phyloP scores from a whole-genome alignment of 2,797 vertebrate genomes.

The Chiloscyllium punctatum region DNA sequence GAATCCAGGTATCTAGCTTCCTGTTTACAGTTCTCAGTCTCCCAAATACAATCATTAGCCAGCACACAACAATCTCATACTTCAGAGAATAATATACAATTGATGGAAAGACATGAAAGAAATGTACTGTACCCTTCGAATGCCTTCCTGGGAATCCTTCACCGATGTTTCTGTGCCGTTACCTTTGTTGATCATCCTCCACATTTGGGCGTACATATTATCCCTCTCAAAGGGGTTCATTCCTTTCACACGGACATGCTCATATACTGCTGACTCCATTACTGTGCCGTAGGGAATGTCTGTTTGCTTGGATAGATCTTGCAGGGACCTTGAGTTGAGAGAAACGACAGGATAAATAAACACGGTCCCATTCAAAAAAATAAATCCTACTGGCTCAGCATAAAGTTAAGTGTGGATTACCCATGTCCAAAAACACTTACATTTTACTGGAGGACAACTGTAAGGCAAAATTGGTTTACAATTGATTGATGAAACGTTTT shows the following conservation, averaged over 20 bases:
- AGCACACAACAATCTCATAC: background rate
- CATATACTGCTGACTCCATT: slow-evolving; percentile 89
- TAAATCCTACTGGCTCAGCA: background rate
- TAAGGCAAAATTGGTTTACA: background rate
- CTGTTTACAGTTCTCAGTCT: background rate
- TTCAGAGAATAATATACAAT: background rate
- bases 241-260: slow-evolving; percentile 87
- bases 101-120: background rate
- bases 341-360: slow-evolving; percentile 44
- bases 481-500: background rate
- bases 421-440: background rate
- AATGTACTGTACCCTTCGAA: slow-evolving; percentile 76
- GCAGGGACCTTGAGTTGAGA: slow-evolving; percentile 74
- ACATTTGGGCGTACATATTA: slow-evolving; percentile 97
- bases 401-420: background rate
- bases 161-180: slow-evolving; percentile 89
- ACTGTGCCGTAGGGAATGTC: slow-evolving; percentile 95
- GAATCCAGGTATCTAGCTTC: background rate
- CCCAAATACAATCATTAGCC: no score
- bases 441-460: background rate
- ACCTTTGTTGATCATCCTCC: slow-evolving; percentile 93
- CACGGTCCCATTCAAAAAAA: slow-evolving; percentile 31
- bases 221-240: slow-evolving; percentile 97
- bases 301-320: slow-evolving; percentile 93
- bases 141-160: slow-evolving; percentile 83